phyloP scores from a whole-genome alignment of 2,888 invertebrate genomes.

The Cybosia mesomella region DNA sequence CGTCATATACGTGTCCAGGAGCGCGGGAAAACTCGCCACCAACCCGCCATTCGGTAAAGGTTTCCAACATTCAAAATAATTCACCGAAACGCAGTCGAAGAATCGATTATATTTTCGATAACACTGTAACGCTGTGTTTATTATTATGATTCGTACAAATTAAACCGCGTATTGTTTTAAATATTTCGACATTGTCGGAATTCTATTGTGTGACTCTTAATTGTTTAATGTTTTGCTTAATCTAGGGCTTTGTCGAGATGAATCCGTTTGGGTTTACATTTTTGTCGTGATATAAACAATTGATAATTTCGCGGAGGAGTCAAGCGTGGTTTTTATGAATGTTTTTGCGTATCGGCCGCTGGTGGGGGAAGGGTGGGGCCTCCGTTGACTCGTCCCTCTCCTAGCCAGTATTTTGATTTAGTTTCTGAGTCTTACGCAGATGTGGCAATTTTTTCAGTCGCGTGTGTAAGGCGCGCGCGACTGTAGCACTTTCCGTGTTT shows the following conservation, averaged over 20 bases:
- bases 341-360: constrained; percentile 80
- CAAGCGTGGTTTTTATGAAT: constrained; percentile 84
- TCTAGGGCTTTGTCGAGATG: constrained; percentile 74
- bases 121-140: constrained; percentile 75
- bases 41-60: constrained; percentile 48
- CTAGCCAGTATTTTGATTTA: constrained; percentile 87
- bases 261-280: constrained; percentile 73
- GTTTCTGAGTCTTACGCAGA: constrained; percentile 86
- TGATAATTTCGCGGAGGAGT: constrained; percentile 83
- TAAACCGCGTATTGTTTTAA: constrained; percentile 80
- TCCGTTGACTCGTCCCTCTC: constrained; percentile 83
- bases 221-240: constrained; percentile 77
- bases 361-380: constrained; percentile 86
- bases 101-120: constrained; percentile 66
- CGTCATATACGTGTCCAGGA: constrained; percentile 65
- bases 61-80: constrained; percentile 56
- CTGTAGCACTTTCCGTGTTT: constrained; percentile 70
- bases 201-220: constrained; percentile 79
- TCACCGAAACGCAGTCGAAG: constrained; percentile 56
- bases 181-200: constrained; percentile 80
- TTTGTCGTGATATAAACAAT: constrained; percentile 81
- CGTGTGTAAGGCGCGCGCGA: constrained; percentile 82
- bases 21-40: constrained; percentile 80
- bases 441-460: constrained; percentile 86
- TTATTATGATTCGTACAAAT: constrained; percentile 78